Evolutionary conservation across 2,113 vertebrate species (phyloP).

Genomic region (Orthonyx spaldingii): DNA sequence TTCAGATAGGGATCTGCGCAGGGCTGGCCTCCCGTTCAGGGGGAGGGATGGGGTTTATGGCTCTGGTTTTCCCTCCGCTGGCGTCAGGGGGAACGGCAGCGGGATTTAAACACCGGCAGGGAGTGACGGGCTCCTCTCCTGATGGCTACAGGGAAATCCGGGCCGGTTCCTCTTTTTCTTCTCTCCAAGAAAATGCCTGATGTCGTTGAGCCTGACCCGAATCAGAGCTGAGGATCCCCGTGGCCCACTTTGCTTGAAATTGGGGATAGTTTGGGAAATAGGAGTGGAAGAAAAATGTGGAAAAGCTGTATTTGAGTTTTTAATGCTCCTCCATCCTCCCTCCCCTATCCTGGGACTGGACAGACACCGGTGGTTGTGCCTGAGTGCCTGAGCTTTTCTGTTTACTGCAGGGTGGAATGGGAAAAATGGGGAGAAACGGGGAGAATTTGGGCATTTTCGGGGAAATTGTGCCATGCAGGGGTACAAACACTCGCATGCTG

Average conservation of each 20-base stretch:
- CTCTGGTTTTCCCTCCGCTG: background rate
- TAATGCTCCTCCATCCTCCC: background rate
- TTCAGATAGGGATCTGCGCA: conserved; percentile 38
- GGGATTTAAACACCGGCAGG: accelerated
- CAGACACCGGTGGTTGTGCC: background rate
- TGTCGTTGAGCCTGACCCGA: accelerated
- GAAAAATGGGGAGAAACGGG: background rate
- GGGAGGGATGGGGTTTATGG: conserved; percentile 24
- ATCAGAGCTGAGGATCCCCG: background rate
- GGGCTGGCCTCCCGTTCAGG: background rate
- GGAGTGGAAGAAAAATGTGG: background rate
- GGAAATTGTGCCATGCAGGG: background rate
- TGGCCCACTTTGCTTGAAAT: accelerated
- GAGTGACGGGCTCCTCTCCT: background rate
- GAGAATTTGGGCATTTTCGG: background rate
- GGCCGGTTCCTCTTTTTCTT: background rate
- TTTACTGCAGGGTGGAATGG: background rate
- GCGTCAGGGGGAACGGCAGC: background rate
- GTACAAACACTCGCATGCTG: accelerated
- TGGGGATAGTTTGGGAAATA: background rate
- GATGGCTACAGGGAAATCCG: background rate
- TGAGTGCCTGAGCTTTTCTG: accelerated
- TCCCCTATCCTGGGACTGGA: accelerated
- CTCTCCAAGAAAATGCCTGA: background rate
- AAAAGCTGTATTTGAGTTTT: background rate